phyloP scores from a whole-genome alignment of 2,888 invertebrate genomes.

The Meliscaeva auricollis region DNA sequence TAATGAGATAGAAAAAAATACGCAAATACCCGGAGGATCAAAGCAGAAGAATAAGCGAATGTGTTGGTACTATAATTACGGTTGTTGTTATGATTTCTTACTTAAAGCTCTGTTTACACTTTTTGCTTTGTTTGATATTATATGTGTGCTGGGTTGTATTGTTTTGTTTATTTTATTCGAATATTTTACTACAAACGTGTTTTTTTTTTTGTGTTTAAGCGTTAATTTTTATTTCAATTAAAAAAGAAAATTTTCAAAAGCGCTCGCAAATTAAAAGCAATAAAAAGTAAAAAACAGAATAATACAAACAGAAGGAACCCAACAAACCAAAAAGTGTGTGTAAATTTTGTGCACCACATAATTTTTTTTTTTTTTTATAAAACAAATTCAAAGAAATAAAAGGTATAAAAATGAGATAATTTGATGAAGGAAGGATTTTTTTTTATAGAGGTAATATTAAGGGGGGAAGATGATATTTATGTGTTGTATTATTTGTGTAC shows the following conservation, averaged over 20 bases:
- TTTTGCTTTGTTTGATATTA: slow-evolving; percentile 13
- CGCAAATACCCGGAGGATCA: background rate
- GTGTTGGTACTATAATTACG: slow-evolving; percentile 13
- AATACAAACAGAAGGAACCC: slow-evolving; percentile 36
- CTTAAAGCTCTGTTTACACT: slow-evolving; percentile 71
- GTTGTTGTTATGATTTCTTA: slow-evolving; percentile 69
- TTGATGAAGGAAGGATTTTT: slow-evolving; percentile 19
- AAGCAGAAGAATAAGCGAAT: background rate
- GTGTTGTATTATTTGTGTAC: slow-evolving; percentile 69
- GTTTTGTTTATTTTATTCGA: slow-evolving; percentile 39
- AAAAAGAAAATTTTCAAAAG: slow-evolving; percentile 32
- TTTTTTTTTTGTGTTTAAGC: slow-evolving; percentile 37
- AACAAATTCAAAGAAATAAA: slow-evolving; percentile 72
- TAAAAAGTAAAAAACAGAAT: slow-evolving; percentile 43
- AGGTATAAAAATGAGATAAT: slow-evolving; percentile 23
- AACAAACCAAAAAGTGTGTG: slow-evolving; percentile 58
- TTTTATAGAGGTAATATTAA: background rate
- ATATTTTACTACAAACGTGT: slow-evolving; percentile 13
- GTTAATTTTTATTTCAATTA: slow-evolving; percentile 9
- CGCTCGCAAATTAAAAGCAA: slow-evolving; percentile 69
- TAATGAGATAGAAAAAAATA: slow-evolving; percentile 34
- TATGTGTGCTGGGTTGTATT: slow-evolving; percentile 56
- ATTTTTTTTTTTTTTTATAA: slow-evolving; percentile 23
- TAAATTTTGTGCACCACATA: slow-evolving; percentile 42
- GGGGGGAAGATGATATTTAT: slow-evolving; percentile 6